Percentiles rank a stretch among this genome's conserved stretches.
phyloP scores from a whole-genome alignment of 2,113 vertebrate genomes.

The Cyrtonyx montezumae region DNA sequence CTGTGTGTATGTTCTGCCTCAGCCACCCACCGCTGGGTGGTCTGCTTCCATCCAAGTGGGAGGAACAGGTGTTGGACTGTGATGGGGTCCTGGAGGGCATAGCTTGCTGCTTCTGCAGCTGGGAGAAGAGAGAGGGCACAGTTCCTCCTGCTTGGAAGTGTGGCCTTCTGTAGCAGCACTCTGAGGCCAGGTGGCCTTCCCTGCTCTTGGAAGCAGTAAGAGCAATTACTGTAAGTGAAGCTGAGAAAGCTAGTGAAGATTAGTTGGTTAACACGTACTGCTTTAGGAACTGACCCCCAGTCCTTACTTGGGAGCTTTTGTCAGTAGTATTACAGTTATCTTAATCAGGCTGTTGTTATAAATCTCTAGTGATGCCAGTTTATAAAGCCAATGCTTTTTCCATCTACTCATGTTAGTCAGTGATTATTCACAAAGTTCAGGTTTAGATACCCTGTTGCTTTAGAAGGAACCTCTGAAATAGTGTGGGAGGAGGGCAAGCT shows the following conservation, averaged over 20 bases:
- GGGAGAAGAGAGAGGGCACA: not conserved
- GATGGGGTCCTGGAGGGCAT: not conserved
- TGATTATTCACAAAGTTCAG: not conserved
- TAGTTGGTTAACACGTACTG: not conserved
- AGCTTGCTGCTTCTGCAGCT: not conserved
- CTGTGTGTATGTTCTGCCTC: not conserved
- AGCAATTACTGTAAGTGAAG: not conserved
- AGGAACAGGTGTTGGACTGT: not conserved
- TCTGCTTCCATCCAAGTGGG: not conserved
- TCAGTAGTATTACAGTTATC: not conserved
- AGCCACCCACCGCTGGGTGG: not conserved
- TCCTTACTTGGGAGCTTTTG: not conserved
- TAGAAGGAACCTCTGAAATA: not conserved
- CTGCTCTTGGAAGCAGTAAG: not conserved
- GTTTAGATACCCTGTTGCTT: not conserved
- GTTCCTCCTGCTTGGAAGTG: not conserved
- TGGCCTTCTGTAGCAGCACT: not conserved
- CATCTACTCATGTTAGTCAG: not conserved
- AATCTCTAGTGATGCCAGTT: not conserved
- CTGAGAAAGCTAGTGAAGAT: not conserved
- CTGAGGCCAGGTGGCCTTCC: not conserved
- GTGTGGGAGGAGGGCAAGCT: not conserved
- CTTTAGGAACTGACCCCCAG: not conserved
- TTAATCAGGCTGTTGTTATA: not conserved
- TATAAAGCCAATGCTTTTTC: not conserved